Base-by-base conservation (phyloP, 2,888 invertebrate species). In the Gastracanthus pulcherrimus region DNA sequence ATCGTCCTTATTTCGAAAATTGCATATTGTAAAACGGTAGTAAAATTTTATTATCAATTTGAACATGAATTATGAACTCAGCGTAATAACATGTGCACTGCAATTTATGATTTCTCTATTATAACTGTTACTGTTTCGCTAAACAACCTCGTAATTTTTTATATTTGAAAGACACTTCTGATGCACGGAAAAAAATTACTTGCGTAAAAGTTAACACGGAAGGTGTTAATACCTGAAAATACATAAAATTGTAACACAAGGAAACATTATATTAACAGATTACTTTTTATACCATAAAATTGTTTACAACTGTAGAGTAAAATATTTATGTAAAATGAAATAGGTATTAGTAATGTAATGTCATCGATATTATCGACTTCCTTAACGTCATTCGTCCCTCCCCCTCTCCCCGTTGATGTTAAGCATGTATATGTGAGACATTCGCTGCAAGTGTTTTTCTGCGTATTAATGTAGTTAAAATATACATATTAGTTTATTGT, bases 91-190 rank as follows among this genome's bases (percentile, higher is more conserved):
- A 7, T n/a, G 34, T 9, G 34, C 6, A 34, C 36, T 6, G 19
- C 62, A 34, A 62, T 62, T 62, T 62, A 62, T 62, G 34, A 62
- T 62, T 62, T 36, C 45, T 45, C 34, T 31, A 70, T 70, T 70
- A 34, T 51, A 7, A 19, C 11, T 11, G 6, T 34, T 19, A 51
- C 34, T 16, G 36, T 51, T 36, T 36, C 26, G 36, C 55, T 19
- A 51, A 34, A 55, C 34, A 60, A 58, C 60, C 72, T 72, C 72
- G 72, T 62, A 72, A 60, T 60, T 72, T 72, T 72, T 60, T 60
- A n/a, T n/a, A 29, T 69, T 69, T 26, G 48, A 48, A 48, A 69
- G 48, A 69, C 45, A 69, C 23, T 23, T 36, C 23, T 31, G 0
- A 38, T 38, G 31, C 7, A 38, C n/a, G 36, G 19, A 60, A 64